Percentiles rank a stretch among this genome's conserved stretches.
phyloP scores from a whole-genome alignment of 2,113 vertebrate species.

The Mirounga angustirostris region DNA sequence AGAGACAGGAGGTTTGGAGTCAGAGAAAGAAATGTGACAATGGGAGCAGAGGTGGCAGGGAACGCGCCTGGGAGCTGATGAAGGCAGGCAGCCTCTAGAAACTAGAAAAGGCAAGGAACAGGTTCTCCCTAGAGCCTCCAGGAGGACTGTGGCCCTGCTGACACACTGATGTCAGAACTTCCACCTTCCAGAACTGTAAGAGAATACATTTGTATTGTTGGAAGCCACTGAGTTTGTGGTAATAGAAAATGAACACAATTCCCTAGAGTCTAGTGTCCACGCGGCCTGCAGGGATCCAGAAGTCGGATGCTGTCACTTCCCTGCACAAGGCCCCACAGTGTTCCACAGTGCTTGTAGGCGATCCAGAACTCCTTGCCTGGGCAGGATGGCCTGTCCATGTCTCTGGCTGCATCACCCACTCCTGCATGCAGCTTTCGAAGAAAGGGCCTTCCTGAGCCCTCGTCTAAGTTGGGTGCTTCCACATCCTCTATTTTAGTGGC shows the following conservation, averaged over 20 bases:
- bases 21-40: background rate
- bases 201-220: background rate
- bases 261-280: background rate
- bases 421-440: background rate
- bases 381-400: background rate
- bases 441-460: background rate
- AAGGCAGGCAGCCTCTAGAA: background rate
- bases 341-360: background rate
- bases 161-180: background rate
- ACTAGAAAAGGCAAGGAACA: background rate
- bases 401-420: background rate
- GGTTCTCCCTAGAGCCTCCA: background rate
- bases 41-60: background rate
- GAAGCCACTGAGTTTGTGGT: background rate
- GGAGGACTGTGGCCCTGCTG: background rate
- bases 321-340: background rate
- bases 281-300: background rate
- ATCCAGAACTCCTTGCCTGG: background rate
- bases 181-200: background rate
- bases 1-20: no score
- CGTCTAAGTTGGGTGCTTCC: background rate
- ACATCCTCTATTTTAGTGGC: rapidly evolving
- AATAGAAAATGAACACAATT: background rate
- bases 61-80: background rate
- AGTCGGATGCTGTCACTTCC: background rate